phyloP scores from a whole-genome alignment of 2,797 vertebrate species.

The Schizothorax lantsangensis region DNA sequence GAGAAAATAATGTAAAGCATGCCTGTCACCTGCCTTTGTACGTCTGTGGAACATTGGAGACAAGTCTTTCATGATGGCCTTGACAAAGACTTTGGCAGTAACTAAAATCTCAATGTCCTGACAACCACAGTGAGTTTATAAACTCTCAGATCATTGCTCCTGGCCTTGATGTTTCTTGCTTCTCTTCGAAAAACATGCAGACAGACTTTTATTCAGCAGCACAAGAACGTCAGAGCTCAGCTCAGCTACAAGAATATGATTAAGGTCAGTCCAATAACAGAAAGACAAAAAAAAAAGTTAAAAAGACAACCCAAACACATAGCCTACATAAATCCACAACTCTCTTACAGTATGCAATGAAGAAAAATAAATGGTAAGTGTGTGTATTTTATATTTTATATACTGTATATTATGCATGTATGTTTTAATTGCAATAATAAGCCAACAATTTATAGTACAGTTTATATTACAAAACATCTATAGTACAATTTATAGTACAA shows the following conservation, averaged over 20 bases:
- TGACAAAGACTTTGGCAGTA: conserved; percentile 3
- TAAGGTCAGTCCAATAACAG: conserved; percentile 59
- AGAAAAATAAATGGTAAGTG: not conserved
- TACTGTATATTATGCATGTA: no score
- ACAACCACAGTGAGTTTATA: not conserved
- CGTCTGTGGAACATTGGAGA: not conserved
- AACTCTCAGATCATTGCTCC: conserved; percentile 56
- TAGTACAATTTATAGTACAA: not conserved
- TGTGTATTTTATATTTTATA: no score
- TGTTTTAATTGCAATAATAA: not conserved
- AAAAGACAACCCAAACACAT: not conserved
- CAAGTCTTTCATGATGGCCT: not conserved
- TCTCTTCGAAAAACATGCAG: conserved; percentile 53
- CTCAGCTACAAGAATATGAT: conserved; percentile 59
- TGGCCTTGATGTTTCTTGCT: conserved; percentile 59
- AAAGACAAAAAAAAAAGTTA: not conserved
- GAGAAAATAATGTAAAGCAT: not conserved
- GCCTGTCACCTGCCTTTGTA: not conserved
- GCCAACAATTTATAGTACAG: not conserved
- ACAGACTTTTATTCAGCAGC: conserved; percentile 62
- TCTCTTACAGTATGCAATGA: not conserved
- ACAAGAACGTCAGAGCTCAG: not conserved
- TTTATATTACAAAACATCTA: no score
- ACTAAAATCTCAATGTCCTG: not conserved
- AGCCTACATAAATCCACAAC: not conserved